A percentile compares a stretch with the other conserved stretches of the same genome.
Evolutionary conservation across 2,888 invertebrate genomes (phyloP).

Genomic region (Xanthia togata): DNA sequence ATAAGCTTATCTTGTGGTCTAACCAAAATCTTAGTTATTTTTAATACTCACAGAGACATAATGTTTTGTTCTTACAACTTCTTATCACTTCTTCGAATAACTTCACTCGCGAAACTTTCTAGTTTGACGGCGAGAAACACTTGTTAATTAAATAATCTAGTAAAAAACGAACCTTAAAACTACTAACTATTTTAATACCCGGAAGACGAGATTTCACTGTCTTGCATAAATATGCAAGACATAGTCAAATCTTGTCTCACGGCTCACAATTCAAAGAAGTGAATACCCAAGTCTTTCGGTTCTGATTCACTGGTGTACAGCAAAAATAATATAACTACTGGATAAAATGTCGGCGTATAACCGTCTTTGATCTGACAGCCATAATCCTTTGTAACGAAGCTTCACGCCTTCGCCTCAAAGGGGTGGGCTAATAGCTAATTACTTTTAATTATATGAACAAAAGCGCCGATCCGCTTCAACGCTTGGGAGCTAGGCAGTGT

Average conservation of each 20-base stretch:
- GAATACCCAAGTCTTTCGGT: not conserved
- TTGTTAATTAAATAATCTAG: no score
- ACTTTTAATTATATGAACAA: slow-evolving; percentile 52
- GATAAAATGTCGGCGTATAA: slow-evolving; percentile 37
- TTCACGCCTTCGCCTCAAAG: slow-evolving; percentile 34
- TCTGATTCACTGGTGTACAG: not conserved
- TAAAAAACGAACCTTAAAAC: no score
- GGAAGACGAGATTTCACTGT: no score
- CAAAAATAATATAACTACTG: slow-evolving; percentile 15
- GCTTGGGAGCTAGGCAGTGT: slow-evolving; percentile 29
- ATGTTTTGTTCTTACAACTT: no score
- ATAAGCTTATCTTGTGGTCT: not conserved
- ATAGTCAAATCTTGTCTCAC: no score
- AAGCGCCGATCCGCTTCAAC: slow-evolving; percentile 39
- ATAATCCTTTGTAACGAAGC: slow-evolving; percentile 26
- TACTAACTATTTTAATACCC: no score
- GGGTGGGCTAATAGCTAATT: slow-evolving; percentile 45
- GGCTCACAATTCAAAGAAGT: no score
- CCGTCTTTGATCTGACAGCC: slow-evolving; percentile 46
- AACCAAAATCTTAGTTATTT: no score
- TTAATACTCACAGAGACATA: no score
- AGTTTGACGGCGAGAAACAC: no score
- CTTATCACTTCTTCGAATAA: no score
- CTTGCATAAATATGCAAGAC: not conserved
- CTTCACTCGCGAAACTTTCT: no score